Conservation (phyloP, 1,140 invertebrate genomes). For the Doryteuthis pealeii region DNA sequence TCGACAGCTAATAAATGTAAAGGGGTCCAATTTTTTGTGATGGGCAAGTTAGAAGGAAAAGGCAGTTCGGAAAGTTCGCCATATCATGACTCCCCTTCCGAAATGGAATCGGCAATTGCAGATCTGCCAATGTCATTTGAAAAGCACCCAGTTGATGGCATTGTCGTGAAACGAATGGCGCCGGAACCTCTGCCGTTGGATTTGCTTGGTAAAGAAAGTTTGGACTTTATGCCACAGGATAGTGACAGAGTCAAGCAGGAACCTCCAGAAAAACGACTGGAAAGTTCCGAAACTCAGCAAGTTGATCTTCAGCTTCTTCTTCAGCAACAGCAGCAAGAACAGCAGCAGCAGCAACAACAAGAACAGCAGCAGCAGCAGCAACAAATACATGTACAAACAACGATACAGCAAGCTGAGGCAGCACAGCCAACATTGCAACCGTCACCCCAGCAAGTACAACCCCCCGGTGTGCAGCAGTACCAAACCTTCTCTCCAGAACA, state of each 20-base stretch:
- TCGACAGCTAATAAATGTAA: not conserved
- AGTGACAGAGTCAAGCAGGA: slow-evolving; percentile 5
- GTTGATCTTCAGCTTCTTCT: not conserved
- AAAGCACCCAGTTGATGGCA: not conserved
- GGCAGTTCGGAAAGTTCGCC: not conserved
- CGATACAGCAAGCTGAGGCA: not conserved
- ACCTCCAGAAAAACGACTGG: not conserved
- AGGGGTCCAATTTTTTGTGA: slow-evolving; percentile 9
- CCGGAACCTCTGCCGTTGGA: not conserved
- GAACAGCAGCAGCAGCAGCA: slow-evolving; percentile 1
- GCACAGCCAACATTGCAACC: not conserved
- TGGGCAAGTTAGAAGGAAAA: slow-evolving; percentile 6
- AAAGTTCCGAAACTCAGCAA: not conserved
- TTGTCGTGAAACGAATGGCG: not conserved
- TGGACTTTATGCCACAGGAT: not conserved
- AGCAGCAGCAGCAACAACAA: slow-evolving; percentile 1
- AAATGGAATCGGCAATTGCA: slow-evolving; percentile 11
- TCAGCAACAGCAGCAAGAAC: not conserved
- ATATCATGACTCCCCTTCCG: not conserved
- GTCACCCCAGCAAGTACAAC: not conserved
- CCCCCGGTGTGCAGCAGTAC: not conserved
- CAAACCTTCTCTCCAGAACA: not conserved
- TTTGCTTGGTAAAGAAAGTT: not conserved
- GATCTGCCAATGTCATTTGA: not conserved
- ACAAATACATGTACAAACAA: not conserved